Evolutionary conservation across 2,113 vertebrate genomes (phyloP).

Genomic region (Eurystomus gularis): DNA sequence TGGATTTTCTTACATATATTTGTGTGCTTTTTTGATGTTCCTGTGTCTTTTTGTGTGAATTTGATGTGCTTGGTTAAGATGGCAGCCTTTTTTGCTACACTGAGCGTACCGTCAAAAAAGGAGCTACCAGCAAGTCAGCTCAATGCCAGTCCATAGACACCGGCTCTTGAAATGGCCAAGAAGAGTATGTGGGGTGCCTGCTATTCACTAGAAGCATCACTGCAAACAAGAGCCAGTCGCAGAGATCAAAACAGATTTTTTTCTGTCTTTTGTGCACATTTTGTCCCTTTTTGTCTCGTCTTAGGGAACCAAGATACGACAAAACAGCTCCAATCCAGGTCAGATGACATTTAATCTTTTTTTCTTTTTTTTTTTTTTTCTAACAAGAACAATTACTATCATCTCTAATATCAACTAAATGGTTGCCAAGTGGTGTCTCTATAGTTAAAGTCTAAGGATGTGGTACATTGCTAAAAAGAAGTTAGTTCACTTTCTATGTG

Average conservation of each 20-base stretch:
- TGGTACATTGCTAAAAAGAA: not conserved
- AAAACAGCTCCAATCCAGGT: not conserved
- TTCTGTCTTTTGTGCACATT: not conserved
- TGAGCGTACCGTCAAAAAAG: not conserved
- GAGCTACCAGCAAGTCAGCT: not conserved
- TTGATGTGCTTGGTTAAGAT: not conserved
- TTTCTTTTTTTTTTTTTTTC: not conserved
- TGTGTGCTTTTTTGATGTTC: not conserved
- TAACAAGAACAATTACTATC: not conserved
- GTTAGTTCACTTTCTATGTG: not conserved
- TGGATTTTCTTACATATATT: not conserved
- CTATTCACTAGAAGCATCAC: not conserved
- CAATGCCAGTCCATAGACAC: not conserved
- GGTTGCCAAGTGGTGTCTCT: not conserved
- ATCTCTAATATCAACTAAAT: not conserved
- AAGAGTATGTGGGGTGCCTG: not conserved
- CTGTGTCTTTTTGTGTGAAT: not conserved
- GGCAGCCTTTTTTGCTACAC: not conserved
- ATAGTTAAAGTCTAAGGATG: not conserved
- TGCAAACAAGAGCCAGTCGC: not conserved
- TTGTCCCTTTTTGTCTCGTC: not conserved
- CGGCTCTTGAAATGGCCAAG: not conserved
- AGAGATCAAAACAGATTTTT: not conserved
- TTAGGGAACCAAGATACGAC: not conserved
- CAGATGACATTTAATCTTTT: not conserved